Base-by-base conservation (phyloP, 2,797 vertebrate species). In the Pseudocheirus occidentalis region DNA sequence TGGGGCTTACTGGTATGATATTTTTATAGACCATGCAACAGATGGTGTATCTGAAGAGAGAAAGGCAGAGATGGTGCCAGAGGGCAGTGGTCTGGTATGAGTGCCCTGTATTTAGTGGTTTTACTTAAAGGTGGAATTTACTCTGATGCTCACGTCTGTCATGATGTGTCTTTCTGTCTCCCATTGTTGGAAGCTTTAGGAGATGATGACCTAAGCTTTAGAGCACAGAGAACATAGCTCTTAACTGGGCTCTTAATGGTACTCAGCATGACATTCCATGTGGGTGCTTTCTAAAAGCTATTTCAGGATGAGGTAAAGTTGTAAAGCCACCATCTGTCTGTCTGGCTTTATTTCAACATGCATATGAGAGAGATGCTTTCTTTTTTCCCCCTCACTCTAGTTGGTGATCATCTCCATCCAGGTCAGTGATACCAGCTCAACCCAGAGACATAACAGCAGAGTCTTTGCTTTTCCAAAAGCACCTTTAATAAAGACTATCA, bases 401-500 rank as follows among this genome's bases (percentile, higher is more conserved):
- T 90, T 54, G 28, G 66, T 56, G 91, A 73, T 9, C 29, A 66
- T 18, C 12, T 93, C 54, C 50, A 12, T 59, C 89, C 28, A 27
- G 93, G 94, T 53, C 89, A 56, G 91, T 16, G 55, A 93, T 91
- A 90, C 29, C 28, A 34, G 24, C 27, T 58, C 55, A 62, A 94
- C n/a, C 57, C 95, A 93, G 87, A 81, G 52, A 95, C 16, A 91
- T 46, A 94, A 81, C 7, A 91, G n/a, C 91, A 96, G 53, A 81
- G 54, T 91, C 90, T 95, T 46, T 55, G 59, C 34, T 97, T 90
- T 95, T 97, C 28, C 73, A 94, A 89, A 46, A 90, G 89, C 10
- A 53, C n/a, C 87, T 98, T 98, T 98, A 98, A 96, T 98, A 97
- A 98, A 95, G 95, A 2, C 21, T 90, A 7, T 53, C 7, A 24